Conservation (phyloP, 2,888 invertebrate species). For the Conistra vaccinii region DNA sequence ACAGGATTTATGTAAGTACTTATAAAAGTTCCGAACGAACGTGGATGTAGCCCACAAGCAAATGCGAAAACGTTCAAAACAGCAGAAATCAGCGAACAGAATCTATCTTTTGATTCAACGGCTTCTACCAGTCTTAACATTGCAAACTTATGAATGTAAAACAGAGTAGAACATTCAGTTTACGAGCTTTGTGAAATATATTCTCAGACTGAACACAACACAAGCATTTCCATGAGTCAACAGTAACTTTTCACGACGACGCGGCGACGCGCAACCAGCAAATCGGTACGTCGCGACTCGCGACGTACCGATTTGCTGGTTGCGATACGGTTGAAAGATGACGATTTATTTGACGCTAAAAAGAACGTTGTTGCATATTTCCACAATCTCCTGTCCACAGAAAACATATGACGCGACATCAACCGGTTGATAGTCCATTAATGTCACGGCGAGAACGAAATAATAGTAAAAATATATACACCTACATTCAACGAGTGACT, state of each 20-base stretch:
- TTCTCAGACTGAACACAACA: conserved; percentile 31
- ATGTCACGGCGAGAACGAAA: conserved; percentile 76
- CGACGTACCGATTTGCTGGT: conserved; percentile 12
- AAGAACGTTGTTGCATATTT: conserved; percentile 58
- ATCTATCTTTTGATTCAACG: neutral
- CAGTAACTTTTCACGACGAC: conserved; percentile 28
- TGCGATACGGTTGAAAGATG: conserved; percentile 27
- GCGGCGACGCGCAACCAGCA: no score
- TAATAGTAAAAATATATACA: conserved; percentile 71
- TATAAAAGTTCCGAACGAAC: no score
- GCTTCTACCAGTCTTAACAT: conserved; percentile 10
- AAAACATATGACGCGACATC: conserved; percentile 70
- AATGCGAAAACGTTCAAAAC: no score
- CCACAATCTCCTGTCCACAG: conserved; percentile 58
- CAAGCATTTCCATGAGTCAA: conserved; percentile 46
- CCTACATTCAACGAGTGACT: conserved; percentile 57
- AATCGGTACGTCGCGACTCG: no score
- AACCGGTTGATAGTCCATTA: conserved; percentile 78
- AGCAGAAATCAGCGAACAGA: neutral
- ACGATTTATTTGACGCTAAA: conserved; percentile 61
- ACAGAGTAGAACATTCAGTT: conserved; percentile 31
- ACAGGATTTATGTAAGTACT: no score
- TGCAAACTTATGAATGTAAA: conserved; percentile 37
- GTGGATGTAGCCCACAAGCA: no score
- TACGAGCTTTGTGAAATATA: conserved; percentile 39